Conservation (phyloP, 2,113 vertebrate genomes). For the Phrynocephalus versicolor region DNA sequence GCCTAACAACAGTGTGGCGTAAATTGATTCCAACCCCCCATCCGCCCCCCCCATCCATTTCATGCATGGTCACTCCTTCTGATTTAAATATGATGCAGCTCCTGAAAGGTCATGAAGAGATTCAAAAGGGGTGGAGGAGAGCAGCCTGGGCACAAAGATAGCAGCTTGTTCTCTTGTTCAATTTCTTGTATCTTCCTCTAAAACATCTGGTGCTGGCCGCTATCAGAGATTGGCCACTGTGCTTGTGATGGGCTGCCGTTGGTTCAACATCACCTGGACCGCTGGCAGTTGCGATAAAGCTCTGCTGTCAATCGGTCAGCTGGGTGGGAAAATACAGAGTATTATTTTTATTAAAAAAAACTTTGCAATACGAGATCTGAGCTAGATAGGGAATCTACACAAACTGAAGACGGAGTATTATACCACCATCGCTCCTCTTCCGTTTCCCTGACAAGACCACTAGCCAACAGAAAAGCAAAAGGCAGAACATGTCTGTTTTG, state of each 20-base stretch:
- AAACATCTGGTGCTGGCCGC: not conserved
- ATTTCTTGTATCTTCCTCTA: not conserved
- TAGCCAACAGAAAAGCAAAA: not conserved
- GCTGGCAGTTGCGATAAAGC: no score
- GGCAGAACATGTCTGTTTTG: not conserved
- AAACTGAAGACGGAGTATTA: not conserved
- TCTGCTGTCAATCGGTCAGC: not conserved
- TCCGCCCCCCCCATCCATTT: not conserved
- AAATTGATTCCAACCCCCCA: constrained; percentile 48
- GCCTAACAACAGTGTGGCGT: constrained; percentile 42
- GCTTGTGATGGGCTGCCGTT: not conserved
- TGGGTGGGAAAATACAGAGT: not conserved
- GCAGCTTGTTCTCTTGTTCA: not conserved
- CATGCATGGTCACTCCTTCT: constrained; percentile 41
- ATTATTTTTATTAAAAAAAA: not conserved
- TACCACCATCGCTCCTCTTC: no score
- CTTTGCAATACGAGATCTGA: no score
- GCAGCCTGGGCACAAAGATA: not conserved
- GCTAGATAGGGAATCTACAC: not conserved
- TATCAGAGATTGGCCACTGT: not conserved
- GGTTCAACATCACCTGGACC: not conserved
- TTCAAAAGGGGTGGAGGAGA: not conserved
- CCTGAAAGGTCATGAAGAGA: not conserved
- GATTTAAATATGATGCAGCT: not conserved
- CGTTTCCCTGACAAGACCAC: not conserved